phyloP scores from a whole-genome alignment of 2,888 invertebrate species.

The Oligia fasciuncula region DNA sequence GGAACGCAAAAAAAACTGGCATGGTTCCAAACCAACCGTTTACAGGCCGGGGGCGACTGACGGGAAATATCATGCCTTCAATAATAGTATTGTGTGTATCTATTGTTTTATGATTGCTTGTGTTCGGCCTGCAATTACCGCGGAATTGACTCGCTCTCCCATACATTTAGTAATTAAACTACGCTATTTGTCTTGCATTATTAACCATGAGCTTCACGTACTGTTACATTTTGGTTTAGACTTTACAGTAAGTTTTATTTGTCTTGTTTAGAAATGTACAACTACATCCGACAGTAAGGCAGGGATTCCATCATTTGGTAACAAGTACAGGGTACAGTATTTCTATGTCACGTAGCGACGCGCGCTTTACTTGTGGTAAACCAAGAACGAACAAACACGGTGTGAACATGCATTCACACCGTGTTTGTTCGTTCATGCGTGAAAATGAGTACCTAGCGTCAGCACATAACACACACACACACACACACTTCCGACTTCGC shows the following conservation, averaged over 20 bases:
- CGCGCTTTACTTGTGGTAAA: neutral
- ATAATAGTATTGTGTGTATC: conserved; percentile 67
- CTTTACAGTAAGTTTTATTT: conserved; percentile 35
- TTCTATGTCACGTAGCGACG: neutral
- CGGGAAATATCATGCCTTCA: conserved; percentile 76
- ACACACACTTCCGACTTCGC: too few species aligned
- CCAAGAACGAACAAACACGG: neutral
- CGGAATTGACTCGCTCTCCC: conserved; percentile 38
- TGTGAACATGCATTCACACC: neutral
- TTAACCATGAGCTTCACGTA: conserved; percentile 38
- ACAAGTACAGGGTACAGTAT: neutral
- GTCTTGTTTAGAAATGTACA: neutral
- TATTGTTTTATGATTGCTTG: conserved; percentile 72
- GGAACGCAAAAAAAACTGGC: conserved; percentile 78
- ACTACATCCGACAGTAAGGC: neutral
- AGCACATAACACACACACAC: neutral
- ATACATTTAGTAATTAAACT: conserved; percentile 48
- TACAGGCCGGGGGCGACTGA: conserved; percentile 76
- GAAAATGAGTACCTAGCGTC: neutral
- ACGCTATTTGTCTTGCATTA: conserved; percentile 34
- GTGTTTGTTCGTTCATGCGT: neutral
- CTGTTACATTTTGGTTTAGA: conserved; percentile 27
- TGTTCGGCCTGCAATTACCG: conserved; percentile 36
- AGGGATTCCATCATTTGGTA: neutral
- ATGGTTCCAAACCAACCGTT: conserved; percentile 75